These are phyloP conservation scores for Acleris laterana DNA, from an alignment of 2,888 invertebrate species.

Conservation along the genomic window DNA sequence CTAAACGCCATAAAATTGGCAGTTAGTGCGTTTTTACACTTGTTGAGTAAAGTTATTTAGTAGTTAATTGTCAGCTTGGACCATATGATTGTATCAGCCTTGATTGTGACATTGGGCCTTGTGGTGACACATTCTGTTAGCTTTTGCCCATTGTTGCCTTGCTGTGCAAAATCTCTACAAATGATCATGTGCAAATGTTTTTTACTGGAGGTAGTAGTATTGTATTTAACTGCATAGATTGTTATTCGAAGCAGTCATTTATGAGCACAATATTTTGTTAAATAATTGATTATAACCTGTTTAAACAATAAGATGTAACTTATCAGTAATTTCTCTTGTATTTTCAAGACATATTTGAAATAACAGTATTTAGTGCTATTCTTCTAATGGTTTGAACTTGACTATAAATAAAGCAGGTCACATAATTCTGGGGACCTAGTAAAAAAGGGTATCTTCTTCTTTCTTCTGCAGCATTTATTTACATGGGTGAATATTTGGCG, in stretches of 20 bases:
- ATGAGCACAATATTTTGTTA: neutral
- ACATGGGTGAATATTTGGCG: no score
- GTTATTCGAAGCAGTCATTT: no score
- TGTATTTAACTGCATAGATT: no score
- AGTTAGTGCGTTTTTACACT: neutral
- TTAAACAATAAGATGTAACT: neutral
- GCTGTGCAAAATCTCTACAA: constrained; percentile 38
- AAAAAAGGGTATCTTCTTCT: no score
- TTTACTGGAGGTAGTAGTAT: neutral
- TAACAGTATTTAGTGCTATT: no score
- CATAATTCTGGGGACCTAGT: no score
- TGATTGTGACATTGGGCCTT: constrained; percentile 69
- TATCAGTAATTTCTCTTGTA: neutral
- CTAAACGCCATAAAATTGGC: constrained; percentile 19
- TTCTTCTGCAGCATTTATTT: no score
- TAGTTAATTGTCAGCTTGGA: constrained; percentile 40
- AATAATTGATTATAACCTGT: no score
- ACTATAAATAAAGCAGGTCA: no score
- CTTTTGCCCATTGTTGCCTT: constrained; percentile 44
- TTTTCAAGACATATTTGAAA: neutral
- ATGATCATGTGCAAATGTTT: neutral
- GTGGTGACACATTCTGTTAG: constrained; percentile 25
- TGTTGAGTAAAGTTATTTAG: constrained; percentile 39
- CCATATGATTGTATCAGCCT: constrained; percentile 68
- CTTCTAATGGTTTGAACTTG: no score